Evolutionary conservation across 2,797 vertebrate species (phyloP), one percentile per base, ranked within the genome.

Genomic region (Falco rusticolus): DNA sequence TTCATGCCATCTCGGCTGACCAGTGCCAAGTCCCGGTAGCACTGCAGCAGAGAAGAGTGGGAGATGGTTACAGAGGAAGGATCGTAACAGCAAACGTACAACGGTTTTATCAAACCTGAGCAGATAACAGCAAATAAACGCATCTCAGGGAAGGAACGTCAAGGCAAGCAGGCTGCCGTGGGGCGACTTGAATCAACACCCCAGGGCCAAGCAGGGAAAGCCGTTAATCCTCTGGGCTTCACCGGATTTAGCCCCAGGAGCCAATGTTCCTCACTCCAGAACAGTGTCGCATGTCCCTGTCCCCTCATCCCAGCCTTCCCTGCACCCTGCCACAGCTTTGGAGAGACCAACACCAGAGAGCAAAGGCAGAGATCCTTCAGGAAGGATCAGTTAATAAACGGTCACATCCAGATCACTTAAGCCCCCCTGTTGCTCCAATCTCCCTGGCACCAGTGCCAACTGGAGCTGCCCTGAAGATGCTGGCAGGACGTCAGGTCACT

Each of bases 1-100:
- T 98, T 99, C 99, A 99, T 99, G 21, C 99, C 99, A 0, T 99
- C 99, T 28, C 99, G 98, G 97, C 98, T 99, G 68, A 99, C 98
- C 93, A 99, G 98, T 0, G 99, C 98, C 98, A 99, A 95, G 96
- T 99, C 99, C 87, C 99, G 98, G 98, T 99, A 99, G 97, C 99
- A 98, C 99, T 99, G 97, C 13, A 16, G 76, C 16, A 53, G 31
- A 16, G 71, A 15, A 19, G 8, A 59, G 16, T 13, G 1, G 86
- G 48, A 47, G 26, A 14, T 15, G 45, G 18, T 26, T 9, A 69
- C 4, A 9, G 53, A 7, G 1, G 37, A 60, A 57, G 31, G 34
- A 24, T 16, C 83, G 1, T 0, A 6, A 22, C 0, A 3, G 37
- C 37, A 59, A 65, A 21, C 6, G 6, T 0, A 4, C 10, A 3